Conservation (phyloP, 1,140 invertebrate species). For the Rhynchophorus ferrugineus region DNA sequence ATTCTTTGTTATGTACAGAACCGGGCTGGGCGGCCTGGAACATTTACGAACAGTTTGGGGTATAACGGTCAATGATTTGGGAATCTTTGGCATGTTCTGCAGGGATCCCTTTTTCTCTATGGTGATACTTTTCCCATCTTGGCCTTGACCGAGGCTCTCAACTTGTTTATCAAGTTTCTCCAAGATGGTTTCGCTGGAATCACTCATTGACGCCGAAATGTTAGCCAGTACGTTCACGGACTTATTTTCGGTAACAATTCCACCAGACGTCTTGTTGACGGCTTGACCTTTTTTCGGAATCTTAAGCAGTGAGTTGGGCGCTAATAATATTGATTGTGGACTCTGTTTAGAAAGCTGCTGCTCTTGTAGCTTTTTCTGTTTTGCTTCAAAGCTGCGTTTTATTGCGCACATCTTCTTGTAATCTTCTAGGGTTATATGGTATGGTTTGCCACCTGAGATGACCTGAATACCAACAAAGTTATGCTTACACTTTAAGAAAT, state of each 20-base stretch:
- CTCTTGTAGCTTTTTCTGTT: conserved; percentile 45
- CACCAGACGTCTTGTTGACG: conserved; percentile 28
- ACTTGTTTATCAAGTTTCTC: conserved; percentile 35
- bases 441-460: conserved; percentile 55
- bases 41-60: conserved; percentile 50
- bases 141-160: conserved; percentile 32
- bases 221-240: conserved; percentile 4
- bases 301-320: conserved; percentile 33
- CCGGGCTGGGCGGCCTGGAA: conserved; percentile 32
- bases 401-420: conserved; percentile 64
- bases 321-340: conserved; percentile 9
- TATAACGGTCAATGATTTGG: conserved; percentile 66
- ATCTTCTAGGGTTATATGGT: conserved; percentile 59
- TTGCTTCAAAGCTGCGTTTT: conserved; percentile 50
- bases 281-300: conserved; percentile 27
- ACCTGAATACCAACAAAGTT: conserved; percentile 43
- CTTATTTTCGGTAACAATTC: conserved; percentile 12
- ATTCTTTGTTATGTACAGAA: conserved; percentile 28
- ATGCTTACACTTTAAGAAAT: background rate
- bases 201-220: conserved; percentile 22
- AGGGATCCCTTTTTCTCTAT: conserved; percentile 15
- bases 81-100: conserved; percentile 58
- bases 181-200: conserved; percentile 31
- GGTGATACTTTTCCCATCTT: conserved; percentile 10
- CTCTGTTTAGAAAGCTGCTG: conserved; percentile 18